phyloP scores from a whole-genome alignment of 2,888 invertebrate genomes.

The Yponomeuta plumbellus region DNA sequence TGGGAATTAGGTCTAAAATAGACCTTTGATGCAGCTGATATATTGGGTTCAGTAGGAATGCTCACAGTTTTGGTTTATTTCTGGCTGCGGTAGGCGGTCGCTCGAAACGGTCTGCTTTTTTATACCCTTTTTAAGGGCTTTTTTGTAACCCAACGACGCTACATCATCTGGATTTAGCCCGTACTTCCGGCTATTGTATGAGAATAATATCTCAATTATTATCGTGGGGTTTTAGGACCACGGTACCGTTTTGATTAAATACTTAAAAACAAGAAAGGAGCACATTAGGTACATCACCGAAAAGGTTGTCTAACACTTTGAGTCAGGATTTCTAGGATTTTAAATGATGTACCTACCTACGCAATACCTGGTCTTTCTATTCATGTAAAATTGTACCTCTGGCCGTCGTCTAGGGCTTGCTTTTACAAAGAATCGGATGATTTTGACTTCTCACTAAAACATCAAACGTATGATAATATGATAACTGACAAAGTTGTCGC shows the following conservation, averaged over 20 bases:
- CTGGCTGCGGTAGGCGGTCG: constrained; percentile 75
- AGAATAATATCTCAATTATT: constrained; percentile 47
- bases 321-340: not conserved
- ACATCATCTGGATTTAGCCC: constrained; percentile 56
- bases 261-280: not conserved
- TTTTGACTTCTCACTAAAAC: too few relatives aligned
- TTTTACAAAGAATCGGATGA: too few relatives aligned
- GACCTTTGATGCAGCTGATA: not conserved
- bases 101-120: constrained; percentile 59
- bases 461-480: too few relatives aligned
- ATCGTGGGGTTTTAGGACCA: constrained; percentile 19
- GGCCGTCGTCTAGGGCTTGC: too few relatives aligned
- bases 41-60: constrained; percentile 21
- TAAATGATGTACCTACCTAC: too few relatives aligned
- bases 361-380: too few relatives aligned
- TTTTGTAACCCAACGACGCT: constrained; percentile 54
- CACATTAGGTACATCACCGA: too few relatives aligned
- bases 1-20: not conserved
- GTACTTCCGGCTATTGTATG: constrained; percentile 68
- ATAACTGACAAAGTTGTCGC: too few relatives aligned
- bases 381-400: too few relatives aligned
- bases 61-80: constrained; percentile 53
- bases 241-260: not conserved
- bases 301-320: not conserved
- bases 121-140: constrained; percentile 47